phyloP scores from a whole-genome alignment of 2,888 invertebrate genomes.

The Eledone cirrhosa region DNA sequence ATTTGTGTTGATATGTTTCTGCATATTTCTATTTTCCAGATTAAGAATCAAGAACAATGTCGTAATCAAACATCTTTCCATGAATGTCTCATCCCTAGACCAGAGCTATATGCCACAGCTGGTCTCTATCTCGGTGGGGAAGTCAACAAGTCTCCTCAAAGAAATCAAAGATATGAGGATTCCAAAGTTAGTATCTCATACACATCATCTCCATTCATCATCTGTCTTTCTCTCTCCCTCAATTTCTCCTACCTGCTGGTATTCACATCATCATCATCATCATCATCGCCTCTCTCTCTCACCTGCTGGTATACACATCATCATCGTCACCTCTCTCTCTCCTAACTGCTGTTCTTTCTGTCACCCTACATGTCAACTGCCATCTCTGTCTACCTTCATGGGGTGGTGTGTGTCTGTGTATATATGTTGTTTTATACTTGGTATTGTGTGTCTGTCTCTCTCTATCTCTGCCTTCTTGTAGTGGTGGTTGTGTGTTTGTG shows the following conservation, averaged over 20 bases:
- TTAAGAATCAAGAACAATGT: constrained; percentile 59
- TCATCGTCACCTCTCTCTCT: neutral
- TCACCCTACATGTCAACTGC: neutral
- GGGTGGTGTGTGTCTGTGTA: neutral
- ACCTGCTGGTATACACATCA: neutral
- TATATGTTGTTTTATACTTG: neutral
- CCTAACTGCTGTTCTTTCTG: neutral
- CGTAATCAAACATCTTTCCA: constrained; percentile 61
- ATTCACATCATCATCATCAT: neutral
- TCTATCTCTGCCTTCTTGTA: no score
- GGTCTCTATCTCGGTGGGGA: constrained; percentile 60
- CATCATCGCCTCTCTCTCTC: neutral
- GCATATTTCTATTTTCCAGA: constrained; percentile 37
- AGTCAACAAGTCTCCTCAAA: constrained; percentile 48
- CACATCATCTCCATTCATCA: no score
- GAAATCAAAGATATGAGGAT: constrained; percentile 61
- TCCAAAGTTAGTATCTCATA: constrained; percentile 47
- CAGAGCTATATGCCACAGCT: constrained; percentile 66
- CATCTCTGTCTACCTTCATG: no score
- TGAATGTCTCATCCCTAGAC: constrained; percentile 60
- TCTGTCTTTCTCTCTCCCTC: constrained; percentile 1
- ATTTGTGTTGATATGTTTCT: no score
- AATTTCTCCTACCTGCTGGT: neutral
- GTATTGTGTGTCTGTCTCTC: neutral
- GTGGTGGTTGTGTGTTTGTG: neutral